Conservation (phyloP, 2,797 vertebrate species). For the Etheostoma nigrum region DNA sequence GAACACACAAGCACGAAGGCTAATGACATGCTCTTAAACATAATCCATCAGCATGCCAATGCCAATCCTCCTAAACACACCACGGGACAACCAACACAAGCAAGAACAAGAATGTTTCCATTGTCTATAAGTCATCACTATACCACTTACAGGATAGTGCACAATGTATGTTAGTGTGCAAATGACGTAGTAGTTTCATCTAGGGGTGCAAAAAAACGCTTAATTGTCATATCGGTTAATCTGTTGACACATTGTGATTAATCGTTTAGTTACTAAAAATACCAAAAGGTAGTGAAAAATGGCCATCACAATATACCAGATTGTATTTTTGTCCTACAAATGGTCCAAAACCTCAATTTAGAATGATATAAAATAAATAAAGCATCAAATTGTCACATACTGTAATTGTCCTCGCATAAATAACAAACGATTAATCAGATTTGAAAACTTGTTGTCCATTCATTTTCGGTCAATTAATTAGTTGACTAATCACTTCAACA, state of each 20-base stretch:
- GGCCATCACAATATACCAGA: neutral
- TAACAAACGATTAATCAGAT: conserved; percentile 6
- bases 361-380: neutral
- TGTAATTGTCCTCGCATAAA: neutral
- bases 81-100: conserved; percentile 10
- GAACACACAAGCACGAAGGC: conserved; percentile 33
- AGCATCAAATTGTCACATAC: neutral
- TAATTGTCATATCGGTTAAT: conserved; percentile 7
- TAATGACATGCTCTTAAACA: conserved; percentile 41
- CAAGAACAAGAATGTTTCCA: conserved; percentile 15
- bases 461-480: conserved; percentile 4
- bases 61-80: conserved; percentile 18
- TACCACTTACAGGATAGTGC: conserved; percentile 1
- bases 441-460: neutral
- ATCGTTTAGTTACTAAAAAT: neutral
- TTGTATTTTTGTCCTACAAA: neutral
- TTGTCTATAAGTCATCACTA: neutral
- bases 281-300: neutral
- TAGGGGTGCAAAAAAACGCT: neutral
- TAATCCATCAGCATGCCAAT: conserved; percentile 37
- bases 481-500: conserved; percentile 4
- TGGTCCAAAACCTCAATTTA: neutral
- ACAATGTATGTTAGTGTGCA: conserved; percentile 12
- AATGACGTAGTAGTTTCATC: conserved; percentile 13
- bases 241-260: neutral